A percentile compares a stretch with the other conserved stretches of the same genome.
These are phyloP conservation scores for Balearica regulorum DNA, from an alignment of 2,797 vertebrate genomes.

Conservation along the genomic window DNA sequence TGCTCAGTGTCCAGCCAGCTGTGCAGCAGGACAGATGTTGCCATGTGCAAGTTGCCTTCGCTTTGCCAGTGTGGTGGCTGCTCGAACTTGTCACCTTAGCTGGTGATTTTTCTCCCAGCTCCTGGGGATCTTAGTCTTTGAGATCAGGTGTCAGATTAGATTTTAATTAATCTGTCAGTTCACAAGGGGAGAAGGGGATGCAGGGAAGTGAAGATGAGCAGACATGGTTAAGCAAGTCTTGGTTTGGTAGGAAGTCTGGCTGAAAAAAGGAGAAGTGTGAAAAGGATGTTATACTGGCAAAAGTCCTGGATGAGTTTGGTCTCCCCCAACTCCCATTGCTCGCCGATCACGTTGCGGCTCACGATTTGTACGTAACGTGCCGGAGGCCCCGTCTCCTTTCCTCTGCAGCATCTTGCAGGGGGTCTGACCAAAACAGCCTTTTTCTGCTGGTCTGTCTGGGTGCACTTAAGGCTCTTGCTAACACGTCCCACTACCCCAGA, in stretches of 20 bases:
- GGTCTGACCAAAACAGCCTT: neutral
- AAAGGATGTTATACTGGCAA: neutral
- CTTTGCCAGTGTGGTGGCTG: neutral
- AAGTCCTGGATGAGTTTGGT: neutral
- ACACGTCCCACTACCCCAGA: neutral
- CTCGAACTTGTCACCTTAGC: neutral
- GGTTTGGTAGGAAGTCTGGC: neutral
- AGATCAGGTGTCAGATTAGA: neutral
- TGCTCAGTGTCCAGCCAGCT: neutral
- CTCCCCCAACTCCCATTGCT: neutral
- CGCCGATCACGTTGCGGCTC: rapidly evolving
- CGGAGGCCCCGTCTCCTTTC: neutral
- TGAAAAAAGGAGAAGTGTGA: neutral
- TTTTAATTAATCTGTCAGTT: neutral
- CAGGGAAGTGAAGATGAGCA: neutral
- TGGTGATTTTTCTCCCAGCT: neutral
- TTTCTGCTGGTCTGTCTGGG: neutral
- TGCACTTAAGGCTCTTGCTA: neutral
- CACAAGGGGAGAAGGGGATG: neutral
- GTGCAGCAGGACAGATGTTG: neutral
- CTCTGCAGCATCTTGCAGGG: neutral
- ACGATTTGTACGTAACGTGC: neutral
- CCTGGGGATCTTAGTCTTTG: neutral
- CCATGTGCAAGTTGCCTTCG: neutral
- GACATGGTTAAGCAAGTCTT: neutral